phyloP scores from a whole-genome alignment of 2,113 vertebrate species.

The Channa maculata region DNA sequence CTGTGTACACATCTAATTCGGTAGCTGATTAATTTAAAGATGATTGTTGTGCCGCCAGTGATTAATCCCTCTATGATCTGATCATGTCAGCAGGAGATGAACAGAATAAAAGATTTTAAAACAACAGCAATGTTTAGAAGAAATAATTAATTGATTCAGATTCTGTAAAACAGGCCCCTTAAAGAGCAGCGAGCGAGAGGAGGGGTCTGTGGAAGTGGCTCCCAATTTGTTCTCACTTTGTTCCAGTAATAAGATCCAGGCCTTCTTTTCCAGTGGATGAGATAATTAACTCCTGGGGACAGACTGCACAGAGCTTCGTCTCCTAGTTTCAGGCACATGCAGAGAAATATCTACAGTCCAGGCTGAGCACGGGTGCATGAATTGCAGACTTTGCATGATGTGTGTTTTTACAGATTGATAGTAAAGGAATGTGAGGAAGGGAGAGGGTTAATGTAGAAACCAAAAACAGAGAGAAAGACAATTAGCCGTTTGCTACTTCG shows the following conservation, averaged over 20 bases:
- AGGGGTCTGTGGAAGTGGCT: constrained; percentile 66
- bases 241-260: constrained; percentile 85
- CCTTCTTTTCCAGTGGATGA: constrained; percentile 76
- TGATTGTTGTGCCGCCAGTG: constrained; percentile 68
- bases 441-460: constrained; percentile 4
- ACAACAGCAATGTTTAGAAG: constrained; percentile 62
- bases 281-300: constrained; percentile 85
- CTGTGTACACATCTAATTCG: constrained; percentile 64
- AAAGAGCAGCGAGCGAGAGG: constrained; percentile 64
- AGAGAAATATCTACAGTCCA: constrained; percentile 55
- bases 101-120: constrained; percentile 36
- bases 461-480: background rate
- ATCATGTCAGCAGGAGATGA: constrained; percentile 63
- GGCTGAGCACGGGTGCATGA: constrained; percentile 61
- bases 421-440: constrained; percentile 3
- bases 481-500: background rate
- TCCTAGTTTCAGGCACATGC: constrained; percentile 73
- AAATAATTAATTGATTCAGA: constrained; percentile 75
- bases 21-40: constrained; percentile 73
- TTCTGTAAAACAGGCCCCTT: constrained; percentile 68
- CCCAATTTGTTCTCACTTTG: constrained; percentile 86
- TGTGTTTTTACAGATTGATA: constrained; percentile 60
- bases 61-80: constrained; percentile 76
- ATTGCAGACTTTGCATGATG: constrained; percentile 65
- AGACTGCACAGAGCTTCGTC: constrained; percentile 61